Conservation (phyloP, 2,113 vertebrate species). For the Pituophis catenifer region DNA sequence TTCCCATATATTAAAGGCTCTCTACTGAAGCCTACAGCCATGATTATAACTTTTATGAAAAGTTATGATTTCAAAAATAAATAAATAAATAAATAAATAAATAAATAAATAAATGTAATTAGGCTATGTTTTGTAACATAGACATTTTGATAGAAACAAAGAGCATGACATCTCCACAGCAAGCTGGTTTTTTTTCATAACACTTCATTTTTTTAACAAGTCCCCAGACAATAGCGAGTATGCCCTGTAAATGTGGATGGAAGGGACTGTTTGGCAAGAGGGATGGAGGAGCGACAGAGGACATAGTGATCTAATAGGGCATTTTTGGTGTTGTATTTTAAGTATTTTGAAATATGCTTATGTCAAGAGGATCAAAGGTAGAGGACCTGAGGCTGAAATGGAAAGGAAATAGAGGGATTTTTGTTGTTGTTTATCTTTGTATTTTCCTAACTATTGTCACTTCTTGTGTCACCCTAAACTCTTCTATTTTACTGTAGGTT, state of each 20-base stretch:
- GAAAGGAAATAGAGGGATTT: not conserved
- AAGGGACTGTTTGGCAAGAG: not conserved
- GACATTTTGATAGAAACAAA: not conserved
- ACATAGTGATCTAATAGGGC: too few species aligned
- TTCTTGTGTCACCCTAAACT: not conserved
- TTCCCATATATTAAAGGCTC: not conserved
- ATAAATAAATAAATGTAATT: not conserved
- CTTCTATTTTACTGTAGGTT: conserved; percentile 3
- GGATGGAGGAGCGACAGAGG: not conserved
- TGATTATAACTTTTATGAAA: not conserved
- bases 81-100: not conserved
- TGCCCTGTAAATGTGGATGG: not conserved
- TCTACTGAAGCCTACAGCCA: not conserved
- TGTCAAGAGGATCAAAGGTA: not conserved
- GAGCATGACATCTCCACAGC: not conserved
- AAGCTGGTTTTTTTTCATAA: not conserved
- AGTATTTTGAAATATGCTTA: not conserved
- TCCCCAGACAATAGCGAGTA: not conserved
- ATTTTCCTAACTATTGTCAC: conserved; percentile 31
- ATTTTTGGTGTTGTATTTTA: not conserved
- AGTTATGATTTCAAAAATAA: not conserved
- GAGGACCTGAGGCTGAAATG: not conserved
- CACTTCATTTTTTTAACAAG: not conserved
- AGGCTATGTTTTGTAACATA: not conserved
- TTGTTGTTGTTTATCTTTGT: not conserved